Conservation (phyloP, 2,888 invertebrate species). For the Tachina grossa region DNA sequence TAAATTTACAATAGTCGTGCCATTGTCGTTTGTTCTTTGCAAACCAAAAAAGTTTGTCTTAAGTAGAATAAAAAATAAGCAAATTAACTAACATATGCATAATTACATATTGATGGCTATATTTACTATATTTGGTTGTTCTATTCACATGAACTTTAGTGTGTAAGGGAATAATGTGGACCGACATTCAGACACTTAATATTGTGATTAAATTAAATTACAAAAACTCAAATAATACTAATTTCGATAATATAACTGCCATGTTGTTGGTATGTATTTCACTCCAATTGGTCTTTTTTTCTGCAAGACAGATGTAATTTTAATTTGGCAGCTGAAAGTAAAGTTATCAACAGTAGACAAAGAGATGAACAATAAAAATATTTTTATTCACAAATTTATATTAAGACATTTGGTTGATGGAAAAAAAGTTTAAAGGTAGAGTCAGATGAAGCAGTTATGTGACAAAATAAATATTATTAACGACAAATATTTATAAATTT, state of each 20-base stretch:
- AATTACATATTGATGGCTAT: not conserved
- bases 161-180: not conserved
- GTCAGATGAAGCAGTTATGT: too few relatives aligned
- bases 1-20: too few relatives aligned
- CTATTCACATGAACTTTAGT: not conserved
- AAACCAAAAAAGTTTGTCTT: too few relatives aligned
- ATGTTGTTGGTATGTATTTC: constrained; percentile 18
- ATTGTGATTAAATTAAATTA: constrained; percentile 47
- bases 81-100: too few relatives aligned
- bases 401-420: not conserved
- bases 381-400: not conserved
- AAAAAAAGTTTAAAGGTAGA: too few relatives aligned
- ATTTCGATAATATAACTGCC: constrained; percentile 1
- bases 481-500: too few relatives aligned
- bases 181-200: constrained; percentile 1
- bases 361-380: not conserved
- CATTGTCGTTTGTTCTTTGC: too few relatives aligned
- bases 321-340: constrained; percentile 2
- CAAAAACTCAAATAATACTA: constrained; percentile 42
- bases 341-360: constrained; percentile 15
- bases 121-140: not conserved
- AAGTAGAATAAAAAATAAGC: too few relatives aligned
- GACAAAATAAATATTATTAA: too few relatives aligned
- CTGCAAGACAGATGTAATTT: constrained; percentile 8
- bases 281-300: not conserved